A percentile compares a stretch with the other conserved stretches of the same genome.
Evolutionary conservation across 2,797 vertebrate species (phyloP).

Genomic region (Thripadectes ignobilis): DNA sequence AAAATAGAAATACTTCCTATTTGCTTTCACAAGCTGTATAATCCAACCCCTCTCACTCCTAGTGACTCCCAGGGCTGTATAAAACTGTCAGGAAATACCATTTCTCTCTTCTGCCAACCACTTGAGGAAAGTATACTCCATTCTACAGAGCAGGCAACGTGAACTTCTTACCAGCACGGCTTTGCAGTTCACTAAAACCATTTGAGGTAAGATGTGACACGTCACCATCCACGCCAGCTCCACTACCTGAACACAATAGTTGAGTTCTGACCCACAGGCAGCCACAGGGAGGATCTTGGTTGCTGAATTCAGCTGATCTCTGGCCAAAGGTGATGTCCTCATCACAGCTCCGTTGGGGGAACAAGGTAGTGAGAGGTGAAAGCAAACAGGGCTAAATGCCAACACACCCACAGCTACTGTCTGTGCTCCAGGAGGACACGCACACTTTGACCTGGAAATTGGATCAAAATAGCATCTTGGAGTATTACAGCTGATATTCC

Average conservation of each 20-base stretch:
- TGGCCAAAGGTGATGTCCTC: neutral
- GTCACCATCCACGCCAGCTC: neutral
- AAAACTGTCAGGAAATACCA: neutral
- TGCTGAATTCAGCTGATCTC: neutral
- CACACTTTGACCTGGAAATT: neutral
- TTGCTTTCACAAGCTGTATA: neutral
- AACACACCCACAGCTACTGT: neutral
- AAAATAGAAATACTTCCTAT: neutral
- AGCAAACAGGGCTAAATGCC: neutral
- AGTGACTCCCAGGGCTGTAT: neutral
- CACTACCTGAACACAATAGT: accelerated
- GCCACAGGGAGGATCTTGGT: neutral
- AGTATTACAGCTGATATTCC: neutral
- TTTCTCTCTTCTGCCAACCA: neutral
- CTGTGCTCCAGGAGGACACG: neutral
- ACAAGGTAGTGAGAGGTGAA: neutral
- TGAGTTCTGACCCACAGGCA: neutral
- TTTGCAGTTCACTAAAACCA: neutral
- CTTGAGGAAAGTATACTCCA: neutral
- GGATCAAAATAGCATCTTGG: neutral
- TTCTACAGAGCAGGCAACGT: neutral
- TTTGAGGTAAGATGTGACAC: neutral
- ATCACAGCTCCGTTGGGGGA: neutral
- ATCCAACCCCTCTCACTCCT: neutral
- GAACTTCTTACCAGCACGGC: neutral